A percentile compares a stretch with the other conserved stretches of the same genome.
Evolutionary conservation across 2,888 invertebrate genomes (phyloP).

Genomic region (Ditula angustiorana): DNA sequence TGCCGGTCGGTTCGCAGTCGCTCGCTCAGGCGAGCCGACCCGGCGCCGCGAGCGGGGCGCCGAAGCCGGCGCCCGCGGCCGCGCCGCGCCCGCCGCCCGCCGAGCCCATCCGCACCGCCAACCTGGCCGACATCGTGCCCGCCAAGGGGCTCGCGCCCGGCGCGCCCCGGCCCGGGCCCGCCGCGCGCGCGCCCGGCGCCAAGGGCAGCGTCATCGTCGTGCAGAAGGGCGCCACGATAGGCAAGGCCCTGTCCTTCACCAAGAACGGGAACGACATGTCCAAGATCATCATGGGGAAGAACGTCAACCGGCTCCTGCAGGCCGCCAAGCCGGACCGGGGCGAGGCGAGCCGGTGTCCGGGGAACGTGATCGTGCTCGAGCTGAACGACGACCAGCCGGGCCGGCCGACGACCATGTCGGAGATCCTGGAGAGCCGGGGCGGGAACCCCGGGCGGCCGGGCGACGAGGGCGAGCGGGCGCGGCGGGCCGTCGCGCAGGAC

Average conservation of each 20-base stretch:
- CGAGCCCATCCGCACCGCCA: conserved; percentile 72
- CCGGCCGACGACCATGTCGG: conserved; percentile 77
- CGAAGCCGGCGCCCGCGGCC: conserved; percentile 64
- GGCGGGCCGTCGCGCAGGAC: conserved; percentile 80
- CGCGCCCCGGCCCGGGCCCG: conserved; percentile 72
- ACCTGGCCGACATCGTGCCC: conserved; percentile 78
- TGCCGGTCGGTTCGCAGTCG: conserved; percentile 75
- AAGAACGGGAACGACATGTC: conserved; percentile 81
- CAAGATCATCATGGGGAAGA: conserved; percentile 83
- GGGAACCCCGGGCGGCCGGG: conserved; percentile 51
- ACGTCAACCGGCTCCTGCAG: conserved; percentile 77
- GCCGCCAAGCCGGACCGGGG: conserved; percentile 70
- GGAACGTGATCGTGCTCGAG: conserved; percentile 80
- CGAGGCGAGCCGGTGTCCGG: conserved; percentile 68
- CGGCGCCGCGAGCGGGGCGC: conserved; percentile 63
- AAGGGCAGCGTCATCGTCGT: conserved; percentile 87
- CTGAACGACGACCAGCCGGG: conserved; percentile 79
- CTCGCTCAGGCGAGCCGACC: conserved; percentile 60
- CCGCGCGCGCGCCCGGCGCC: conserved; percentile 72
- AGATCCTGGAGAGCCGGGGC: conserved; percentile 74
- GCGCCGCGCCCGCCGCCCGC: conserved; percentile 57
- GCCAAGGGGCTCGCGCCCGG: conserved; percentile 74
- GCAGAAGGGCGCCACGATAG: conserved; percentile 84
- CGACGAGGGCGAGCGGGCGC: conserved; percentile 57
- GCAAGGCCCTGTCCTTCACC: conserved; percentile 77